Conservation (phyloP, 2,113 vertebrate genomes). For the Perca schrenkii region DNA sequence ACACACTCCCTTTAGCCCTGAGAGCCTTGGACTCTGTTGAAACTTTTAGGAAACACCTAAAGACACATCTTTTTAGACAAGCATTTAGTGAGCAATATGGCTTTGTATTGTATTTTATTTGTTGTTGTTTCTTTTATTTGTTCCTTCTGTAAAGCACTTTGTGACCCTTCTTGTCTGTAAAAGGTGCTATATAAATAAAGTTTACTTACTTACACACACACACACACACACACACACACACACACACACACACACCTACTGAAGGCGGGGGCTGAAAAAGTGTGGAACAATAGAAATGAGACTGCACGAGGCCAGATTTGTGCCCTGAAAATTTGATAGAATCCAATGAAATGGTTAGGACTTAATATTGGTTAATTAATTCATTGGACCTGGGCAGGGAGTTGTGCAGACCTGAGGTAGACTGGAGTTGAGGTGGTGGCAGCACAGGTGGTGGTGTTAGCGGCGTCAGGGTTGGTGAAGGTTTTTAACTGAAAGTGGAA, state of each 20-base stretch:
- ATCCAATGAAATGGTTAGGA: slow-evolving; percentile 62
- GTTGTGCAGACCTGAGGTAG: slow-evolving; percentile 35
- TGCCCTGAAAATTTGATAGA: slow-evolving; percentile 57
- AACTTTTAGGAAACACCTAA: too few species aligned
- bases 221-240: not conserved
- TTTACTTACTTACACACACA: not conserved
- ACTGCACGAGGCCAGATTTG: slow-evolving; percentile 50
- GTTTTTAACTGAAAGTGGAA: slow-evolving; percentile 68
- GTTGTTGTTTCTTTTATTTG: too few species aligned
- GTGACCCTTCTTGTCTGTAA: too few species aligned
- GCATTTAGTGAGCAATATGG: too few species aligned
- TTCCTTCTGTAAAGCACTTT: too few species aligned
- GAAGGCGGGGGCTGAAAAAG: too few species aligned
- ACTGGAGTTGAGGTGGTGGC: slow-evolving; percentile 20
- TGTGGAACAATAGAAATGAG: too few species aligned
- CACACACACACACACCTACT: too few species aligned
- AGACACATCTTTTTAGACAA: too few species aligned
- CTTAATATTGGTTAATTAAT: slow-evolving; percentile 78
- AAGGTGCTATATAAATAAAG: too few species aligned
- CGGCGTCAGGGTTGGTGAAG: slow-evolving; percentile 32
- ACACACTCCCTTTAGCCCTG: not conserved
- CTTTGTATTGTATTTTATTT: too few species aligned
- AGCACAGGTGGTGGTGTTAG: slow-evolving; percentile 9
- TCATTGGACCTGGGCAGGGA: slow-evolving; percentile 50
- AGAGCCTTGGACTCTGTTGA: too few species aligned